A percentile compares a stretch with the other conserved stretches of the same genome.
phyloP scores from a whole-genome alignment of 2,797 vertebrate genomes.

The Clamator glandarius region DNA sequence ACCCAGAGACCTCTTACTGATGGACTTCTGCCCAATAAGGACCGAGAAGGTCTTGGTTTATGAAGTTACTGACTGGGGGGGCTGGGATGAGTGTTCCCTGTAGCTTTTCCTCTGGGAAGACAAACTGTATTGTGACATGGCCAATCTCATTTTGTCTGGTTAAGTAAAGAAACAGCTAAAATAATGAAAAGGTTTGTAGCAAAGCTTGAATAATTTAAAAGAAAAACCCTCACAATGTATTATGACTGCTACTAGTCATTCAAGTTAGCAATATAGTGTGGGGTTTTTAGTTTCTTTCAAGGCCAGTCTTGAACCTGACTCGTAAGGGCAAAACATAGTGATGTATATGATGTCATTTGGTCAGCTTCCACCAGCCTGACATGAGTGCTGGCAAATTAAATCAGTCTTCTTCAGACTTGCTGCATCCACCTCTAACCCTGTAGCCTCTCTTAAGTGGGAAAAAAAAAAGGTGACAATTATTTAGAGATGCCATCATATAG shows the following conservation, averaged over 20 bases:
- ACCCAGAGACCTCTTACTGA: neutral
- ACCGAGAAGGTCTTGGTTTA: neutral
- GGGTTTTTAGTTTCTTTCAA: neutral
- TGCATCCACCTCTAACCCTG: neutral
- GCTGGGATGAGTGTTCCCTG: neutral
- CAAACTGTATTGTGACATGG: neutral
- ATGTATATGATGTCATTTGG: neutral
- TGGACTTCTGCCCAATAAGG: neutral
- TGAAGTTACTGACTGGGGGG: neutral
- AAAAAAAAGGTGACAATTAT: neutral
- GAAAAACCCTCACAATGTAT: neutral
- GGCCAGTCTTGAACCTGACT: neutral
- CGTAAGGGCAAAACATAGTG: neutral
- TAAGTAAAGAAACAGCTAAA: neutral
- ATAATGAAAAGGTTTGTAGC: neutral
- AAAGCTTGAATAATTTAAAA: neutral
- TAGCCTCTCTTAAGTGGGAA: neutral
- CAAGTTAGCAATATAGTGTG: neutral
- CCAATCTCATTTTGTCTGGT: neutral
- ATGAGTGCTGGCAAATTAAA: neutral
- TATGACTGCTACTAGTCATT: neutral
- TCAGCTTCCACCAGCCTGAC: neutral
- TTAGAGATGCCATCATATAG: neutral
- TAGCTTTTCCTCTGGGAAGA: neutral
- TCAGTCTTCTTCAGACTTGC: neutral